These are phyloP conservation scores for Tillus elongatus DNA, from an alignment of 2,888 invertebrate species.

Conservation along the genomic window DNA sequence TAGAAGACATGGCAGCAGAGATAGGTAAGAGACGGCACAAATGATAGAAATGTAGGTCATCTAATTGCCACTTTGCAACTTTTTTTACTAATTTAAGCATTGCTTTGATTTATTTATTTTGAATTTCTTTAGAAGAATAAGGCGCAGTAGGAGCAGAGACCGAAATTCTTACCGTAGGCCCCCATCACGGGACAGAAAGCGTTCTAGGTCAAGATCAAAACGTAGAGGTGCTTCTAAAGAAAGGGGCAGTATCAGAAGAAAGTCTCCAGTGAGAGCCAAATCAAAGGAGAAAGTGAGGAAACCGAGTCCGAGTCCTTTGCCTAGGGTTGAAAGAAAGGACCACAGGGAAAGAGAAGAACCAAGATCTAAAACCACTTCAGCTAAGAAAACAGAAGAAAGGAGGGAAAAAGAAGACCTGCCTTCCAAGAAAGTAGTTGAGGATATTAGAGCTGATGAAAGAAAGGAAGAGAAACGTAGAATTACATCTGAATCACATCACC, in stretches of 20 bases:
- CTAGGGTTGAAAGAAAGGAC: constrained; percentile 27
- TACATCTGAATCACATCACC: constrained; percentile 23
- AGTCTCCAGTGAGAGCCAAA: constrained; percentile 35
- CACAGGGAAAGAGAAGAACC: constrained; percentile 35
- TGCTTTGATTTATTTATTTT: neutral
- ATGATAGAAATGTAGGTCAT: no score
- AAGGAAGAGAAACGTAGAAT: constrained; percentile 20
- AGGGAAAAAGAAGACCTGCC: constrained; percentile 30
- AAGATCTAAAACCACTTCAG: constrained; percentile 20
- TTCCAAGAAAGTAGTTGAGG: constrained; percentile 43
- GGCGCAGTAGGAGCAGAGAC: constrained; percentile 38
- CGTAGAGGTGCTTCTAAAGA: constrained; percentile 32
- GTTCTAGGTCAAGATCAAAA: constrained; percentile 32
- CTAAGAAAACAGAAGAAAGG: constrained; percentile 27
- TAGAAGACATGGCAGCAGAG: constrained; percentile 32
- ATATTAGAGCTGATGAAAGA: constrained; percentile 30
- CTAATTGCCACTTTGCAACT: no score
- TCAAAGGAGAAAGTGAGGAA: constrained; percentile 31
- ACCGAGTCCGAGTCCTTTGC: constrained; percentile 36
- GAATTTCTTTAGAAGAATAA: constrained; percentile 14
- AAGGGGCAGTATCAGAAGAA: constrained; percentile 33
- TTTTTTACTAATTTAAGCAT: neutral
- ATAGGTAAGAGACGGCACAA: constrained; percentile 27
- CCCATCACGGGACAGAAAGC: constrained; percentile 31
- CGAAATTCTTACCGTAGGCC: constrained; percentile 32